Evolutionary conservation across 2,888 invertebrate genomes (phyloP), one percentile per base, ranked within the genome.

Genomic region (Holacanthella duospinosa): DNA sequence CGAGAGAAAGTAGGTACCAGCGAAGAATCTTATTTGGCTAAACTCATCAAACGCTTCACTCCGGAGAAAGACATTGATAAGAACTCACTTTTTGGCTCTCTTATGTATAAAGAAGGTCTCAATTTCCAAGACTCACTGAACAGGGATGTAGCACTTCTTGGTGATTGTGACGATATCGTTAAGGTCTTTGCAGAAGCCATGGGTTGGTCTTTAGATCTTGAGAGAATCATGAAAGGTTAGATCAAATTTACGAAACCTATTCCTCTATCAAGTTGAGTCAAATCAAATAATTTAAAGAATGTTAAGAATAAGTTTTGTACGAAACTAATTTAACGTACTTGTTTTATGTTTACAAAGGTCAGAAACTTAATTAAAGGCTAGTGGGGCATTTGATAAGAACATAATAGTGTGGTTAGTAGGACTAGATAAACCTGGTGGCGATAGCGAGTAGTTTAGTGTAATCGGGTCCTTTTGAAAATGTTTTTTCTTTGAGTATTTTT

Each of bases 391-490:
- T n/a, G n/a, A n/a, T n/a, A 36, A 36, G 36, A 36, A 36, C 36
- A 36, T 6, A 36, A 36, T 36, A 9, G 36, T 36, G 16, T 36
- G 36, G 36, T 36, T 36, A 36, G 6, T 6, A 16, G 16, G 16
- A 36, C 74, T 82, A 93, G 55, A 93, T 85, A 84, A 91, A 93
- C 80, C 83, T 87, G 56, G 90, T 86, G 6, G 94, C 90, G 72
- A 96, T 89, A 1, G 91, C 88, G 73, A 96, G 78, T 58, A 97
- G 78, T 79, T 96, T 96, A 0, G 94, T 93, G 75, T 93, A 93
- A 79, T 93, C 92, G 0, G 89, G 88, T 24, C 89, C 88, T 77
- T 93, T 92, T 0, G 85, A 80, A 64, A 85, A 82, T 0, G 89
- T 89, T 75, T 86, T 86, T 72, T 88, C 85, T 76, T 89, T 91